Evolutionary conservation across 2,888 invertebrate genomes (phyloP), one percentile per base, ranked within the genome.

Genomic region (Plagodis pulveraria): DNA sequence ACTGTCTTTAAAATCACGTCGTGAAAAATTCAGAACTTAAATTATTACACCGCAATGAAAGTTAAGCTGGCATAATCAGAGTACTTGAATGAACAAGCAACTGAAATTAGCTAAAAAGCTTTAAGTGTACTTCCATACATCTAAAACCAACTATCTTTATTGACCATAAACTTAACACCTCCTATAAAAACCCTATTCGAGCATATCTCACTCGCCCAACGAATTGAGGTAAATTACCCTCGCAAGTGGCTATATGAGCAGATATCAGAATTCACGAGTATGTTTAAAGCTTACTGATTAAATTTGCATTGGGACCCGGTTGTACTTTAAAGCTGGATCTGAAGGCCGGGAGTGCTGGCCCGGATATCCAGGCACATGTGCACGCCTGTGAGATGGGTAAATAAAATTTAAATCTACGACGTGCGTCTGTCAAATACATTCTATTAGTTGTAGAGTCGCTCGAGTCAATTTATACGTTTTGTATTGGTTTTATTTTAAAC

Each of bases 241-340:
- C 63, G 58, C 52, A 63, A 63, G 56, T 57, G 59, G 48, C 52
- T 59, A 54, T 61, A 54, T 47, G 59, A 56, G 56, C 63, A 56
- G 62, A 63, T 59, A 55, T 54, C 48, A 57, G 62, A 61, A 58
- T 67, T 69, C 58, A 63, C 63, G 54, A 62, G 65, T 59, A 54
- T 62, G 59, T 64, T 49, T 61, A 69, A 71, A 71, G 66, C 71
- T 72, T 66, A 64, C 72, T 76, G 76, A 76, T 78, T 76, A 77
- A 78, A 78, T 78, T 76, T 78, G 73, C 72, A 76, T 76, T 51
- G 66, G 57, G 69, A 69, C 65, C 64, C 68, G 69, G 71, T 74
- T 73, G 66, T 77, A 70, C 73, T 78, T 76, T 74, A 73, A 72
- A 72, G 61, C 66, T 53, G 51, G 54, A 50, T 49, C 53, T 54